Evolutionary conservation across 2,888 invertebrate species (phyloP), one percentile per base, ranked within the genome.

Genomic region (Notodonta dromedarius): DNA sequence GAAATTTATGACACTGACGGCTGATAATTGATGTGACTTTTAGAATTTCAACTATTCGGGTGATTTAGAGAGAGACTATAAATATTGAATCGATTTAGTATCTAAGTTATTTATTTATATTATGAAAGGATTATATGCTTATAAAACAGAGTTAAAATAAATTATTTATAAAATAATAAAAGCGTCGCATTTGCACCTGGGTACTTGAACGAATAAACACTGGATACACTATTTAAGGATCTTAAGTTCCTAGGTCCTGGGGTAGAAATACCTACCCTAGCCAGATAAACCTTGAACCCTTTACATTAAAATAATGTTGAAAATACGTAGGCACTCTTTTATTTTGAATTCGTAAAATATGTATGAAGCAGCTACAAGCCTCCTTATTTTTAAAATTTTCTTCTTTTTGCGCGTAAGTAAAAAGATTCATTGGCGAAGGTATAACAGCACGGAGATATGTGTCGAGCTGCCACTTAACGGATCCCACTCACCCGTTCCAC

Each of bases 401-500:
- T 50, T 14, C 2, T 50, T 16, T 50, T 50, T 50, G 16, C 50
- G 46, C 50, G 16, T 16, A 46, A 46, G 35, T 35, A 35, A 35
- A 24, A 35, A 35, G 35, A 35, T 35, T 46, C 44, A 35, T 57
- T 24, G 35, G 2, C 9, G 13, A 12, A 61, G 55, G 42, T 57
- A 42, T 42, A 58, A 42, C 42, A 46, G 42, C 53, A 14, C n/a
- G n/a, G 56, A 63, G 48, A 66, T 58, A 60, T 69, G 40, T 56
- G 14, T 60, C 56, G n/a, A 52, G 16, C 71, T 60, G 59, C 58
- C 69, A 64, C 35, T 64, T 65, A 68, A 58, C 44, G 24, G 57
- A 16, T 51, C n/a, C 32, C 35, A 46, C 40, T 63, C 59, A 64
- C 42, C 14, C 35, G 13, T 60, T 48, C 8, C 40, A 46, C 40